Evolutionary conservation across 2,797 vertebrate species (phyloP).

Genomic region (Vultur gryphus): DNA sequence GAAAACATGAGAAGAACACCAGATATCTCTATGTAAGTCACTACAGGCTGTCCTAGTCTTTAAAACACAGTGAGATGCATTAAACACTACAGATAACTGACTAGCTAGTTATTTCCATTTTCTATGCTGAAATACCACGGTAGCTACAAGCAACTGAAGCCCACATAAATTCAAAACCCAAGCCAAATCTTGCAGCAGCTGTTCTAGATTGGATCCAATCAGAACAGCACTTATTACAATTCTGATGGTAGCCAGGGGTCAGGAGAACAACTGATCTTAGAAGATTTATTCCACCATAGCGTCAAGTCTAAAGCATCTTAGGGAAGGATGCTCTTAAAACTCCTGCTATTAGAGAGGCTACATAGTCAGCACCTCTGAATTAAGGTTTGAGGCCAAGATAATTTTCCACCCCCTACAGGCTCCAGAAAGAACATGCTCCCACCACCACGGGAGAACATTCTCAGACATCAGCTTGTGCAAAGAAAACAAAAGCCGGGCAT

Average conservation of each 20-base stretch:
- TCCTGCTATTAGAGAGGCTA: neutral
- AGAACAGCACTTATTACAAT: neutral
- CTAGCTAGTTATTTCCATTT: neutral
- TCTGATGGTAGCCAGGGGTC: neutral
- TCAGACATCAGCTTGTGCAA: neutral
- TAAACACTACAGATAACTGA: neutral
- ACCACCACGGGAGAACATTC: fast-evolving
- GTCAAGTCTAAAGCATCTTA: neutral
- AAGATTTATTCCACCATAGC: neutral
- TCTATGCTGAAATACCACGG: neutral
- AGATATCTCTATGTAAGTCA: neutral
- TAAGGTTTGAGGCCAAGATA: neutral
- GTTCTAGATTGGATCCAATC: neutral
- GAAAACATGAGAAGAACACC: neutral
- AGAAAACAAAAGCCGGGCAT: neutral
- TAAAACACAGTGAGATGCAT: neutral
- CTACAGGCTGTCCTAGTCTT: neutral
- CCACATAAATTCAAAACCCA: neutral
- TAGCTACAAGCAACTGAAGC: neutral
- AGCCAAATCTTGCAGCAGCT: neutral
- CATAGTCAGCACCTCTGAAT: neutral
- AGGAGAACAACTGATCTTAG: neutral
- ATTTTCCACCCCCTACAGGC: neutral
- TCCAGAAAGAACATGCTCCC: neutral
- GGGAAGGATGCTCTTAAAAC: neutral